phyloP scores from a whole-genome alignment of 2,888 invertebrate genomes.

The Chloromyia formosa region DNA sequence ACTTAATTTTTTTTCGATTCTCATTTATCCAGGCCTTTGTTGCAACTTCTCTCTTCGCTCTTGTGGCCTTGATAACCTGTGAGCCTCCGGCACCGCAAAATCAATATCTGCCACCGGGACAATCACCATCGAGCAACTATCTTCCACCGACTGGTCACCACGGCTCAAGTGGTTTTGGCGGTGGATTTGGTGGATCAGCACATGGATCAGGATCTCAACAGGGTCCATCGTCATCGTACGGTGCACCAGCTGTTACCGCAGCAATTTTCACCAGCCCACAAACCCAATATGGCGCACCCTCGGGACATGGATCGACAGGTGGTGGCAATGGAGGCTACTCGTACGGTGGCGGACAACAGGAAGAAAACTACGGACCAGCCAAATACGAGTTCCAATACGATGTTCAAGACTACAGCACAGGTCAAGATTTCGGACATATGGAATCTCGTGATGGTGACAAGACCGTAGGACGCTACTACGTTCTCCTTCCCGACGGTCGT shows the following conservation, averaged over 20 bases:
- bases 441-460: slow-evolving; percentile 72
- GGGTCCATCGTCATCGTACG: slow-evolving; percentile 64
- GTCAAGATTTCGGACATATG: slow-evolving; percentile 74
- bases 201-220: slow-evolving; percentile 52
- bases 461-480: slow-evolving; percentile 72
- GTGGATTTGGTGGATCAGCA: slow-evolving; percentile 58
- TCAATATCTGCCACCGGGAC: slow-evolving; percentile 49
- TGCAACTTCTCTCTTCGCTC: slow-evolving; percentile 48
- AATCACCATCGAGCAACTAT: slow-evolving; percentile 56
- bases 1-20: neutral
- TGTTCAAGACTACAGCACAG: slow-evolving; percentile 72
- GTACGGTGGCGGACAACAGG: slow-evolving; percentile 58
- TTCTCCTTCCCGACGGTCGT: slow-evolving; percentile 73
- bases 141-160: slow-evolving; percentile 61
- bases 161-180: slow-evolving; percentile 40
- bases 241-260: slow-evolving; percentile 66
- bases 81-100: slow-evolving; percentile 62
- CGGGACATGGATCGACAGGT: slow-evolving; percentile 56
- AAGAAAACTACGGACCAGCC: slow-evolving; percentile 70
- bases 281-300: slow-evolving; percentile 56
- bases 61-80: slow-evolving; percentile 59
- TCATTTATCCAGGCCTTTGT: slow-evolving; percentile 56
- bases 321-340: slow-evolving; percentile 58
- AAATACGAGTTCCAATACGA: slow-evolving; percentile 76
- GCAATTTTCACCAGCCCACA: slow-evolving; percentile 62